Evolutionary conservation across 2,797 vertebrate species (phyloP).

Genomic region (Betta splendens): DNA sequence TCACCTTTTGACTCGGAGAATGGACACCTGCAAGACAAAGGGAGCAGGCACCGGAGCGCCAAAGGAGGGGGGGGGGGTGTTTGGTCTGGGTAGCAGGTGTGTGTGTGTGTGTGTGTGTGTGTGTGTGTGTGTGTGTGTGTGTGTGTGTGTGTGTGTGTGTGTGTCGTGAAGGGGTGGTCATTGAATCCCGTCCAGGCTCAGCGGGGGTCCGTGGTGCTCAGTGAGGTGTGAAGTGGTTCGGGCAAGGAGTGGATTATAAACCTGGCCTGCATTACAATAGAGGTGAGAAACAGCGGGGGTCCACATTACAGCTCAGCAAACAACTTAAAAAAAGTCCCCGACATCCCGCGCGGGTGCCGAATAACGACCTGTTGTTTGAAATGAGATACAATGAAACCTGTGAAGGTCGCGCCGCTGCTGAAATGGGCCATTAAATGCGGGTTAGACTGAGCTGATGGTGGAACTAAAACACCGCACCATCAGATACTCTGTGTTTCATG

Average conservation of each 20-base stretch:
- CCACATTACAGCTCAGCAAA: constrained; percentile 58
- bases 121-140: constrained; percentile 41
- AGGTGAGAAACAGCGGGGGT: constrained; percentile 67
- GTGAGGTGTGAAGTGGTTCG: constrained; percentile 73
- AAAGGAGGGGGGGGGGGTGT: constrained; percentile 36
- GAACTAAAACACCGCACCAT: constrained; percentile 18
- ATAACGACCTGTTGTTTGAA: constrained; percentile 58
- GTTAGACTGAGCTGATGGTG: constrained; percentile 41
- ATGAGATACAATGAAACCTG: constrained; percentile 66
- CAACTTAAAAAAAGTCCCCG: constrained; percentile 59
- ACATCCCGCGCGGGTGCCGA: constrained; percentile 43
- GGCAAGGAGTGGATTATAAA: constrained; percentile 66
- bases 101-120: constrained; percentile 20
- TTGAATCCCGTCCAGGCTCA: constrained; percentile 62
- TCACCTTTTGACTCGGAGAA: constrained; percentile 63
- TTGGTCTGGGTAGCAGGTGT: constrained; percentile 67
- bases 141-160: constrained; percentile 24
- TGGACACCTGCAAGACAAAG: constrained; percentile 69
- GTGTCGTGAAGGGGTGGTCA: constrained; percentile 49
- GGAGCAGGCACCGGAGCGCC: constrained; percentile 13
- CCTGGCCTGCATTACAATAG: constrained; percentile 72
- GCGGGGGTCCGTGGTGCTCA: constrained; percentile 59
- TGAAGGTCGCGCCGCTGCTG: constrained; percentile 55
- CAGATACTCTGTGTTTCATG: too few relatives aligned
- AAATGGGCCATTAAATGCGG: constrained; percentile 64